phyloP scores from a whole-genome alignment of 2,797 vertebrate species.

The Galaxias olidus region DNA sequence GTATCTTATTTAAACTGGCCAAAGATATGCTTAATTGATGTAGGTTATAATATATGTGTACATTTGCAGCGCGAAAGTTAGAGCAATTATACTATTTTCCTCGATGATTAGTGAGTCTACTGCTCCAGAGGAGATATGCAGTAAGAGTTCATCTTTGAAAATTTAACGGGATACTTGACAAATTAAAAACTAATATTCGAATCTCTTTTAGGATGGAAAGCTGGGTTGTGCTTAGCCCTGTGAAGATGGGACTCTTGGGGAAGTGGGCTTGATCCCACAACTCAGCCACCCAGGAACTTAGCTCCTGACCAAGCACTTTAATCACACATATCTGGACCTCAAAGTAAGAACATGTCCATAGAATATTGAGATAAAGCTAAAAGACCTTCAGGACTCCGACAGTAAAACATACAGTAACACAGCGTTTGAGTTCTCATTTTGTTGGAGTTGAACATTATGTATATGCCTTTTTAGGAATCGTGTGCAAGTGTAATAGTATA shows the following conservation, averaged over 20 bases:
- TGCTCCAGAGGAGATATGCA: constrained; percentile 70
- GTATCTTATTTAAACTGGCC: constrained; percentile 61
- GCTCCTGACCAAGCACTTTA: constrained; percentile 39
- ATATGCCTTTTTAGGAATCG: no score
- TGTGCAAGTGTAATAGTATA: no score
- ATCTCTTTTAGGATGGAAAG: constrained; percentile 75
- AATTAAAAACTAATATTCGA: constrained; percentile 75
- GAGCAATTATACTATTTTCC: constrained; percentile 64
- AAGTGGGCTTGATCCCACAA: constrained; percentile 48
- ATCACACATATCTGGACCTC: constrained; percentile 46
- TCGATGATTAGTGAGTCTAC: constrained; percentile 73
- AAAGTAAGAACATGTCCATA: constrained; percentile 36
- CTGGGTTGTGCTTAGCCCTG: constrained; percentile 44
- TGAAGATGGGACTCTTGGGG: constrained; percentile 52
- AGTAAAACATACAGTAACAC: neutral
- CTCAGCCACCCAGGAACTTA: constrained; percentile 43
- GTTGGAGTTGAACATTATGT: no score
- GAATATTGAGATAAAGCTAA: constrained; percentile 20
- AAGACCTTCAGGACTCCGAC: constrained; percentile 13
- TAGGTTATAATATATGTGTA: constrained; percentile 67
- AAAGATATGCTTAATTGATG: constrained; percentile 72
- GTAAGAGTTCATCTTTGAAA: constrained; percentile 78
- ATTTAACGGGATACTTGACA: constrained; percentile 72
- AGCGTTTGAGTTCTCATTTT: no score
- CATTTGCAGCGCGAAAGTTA: constrained; percentile 45